phyloP scores from a whole-genome alignment of 1,140 invertebrate genomes.

The Meloidogyne exigua region DNA sequence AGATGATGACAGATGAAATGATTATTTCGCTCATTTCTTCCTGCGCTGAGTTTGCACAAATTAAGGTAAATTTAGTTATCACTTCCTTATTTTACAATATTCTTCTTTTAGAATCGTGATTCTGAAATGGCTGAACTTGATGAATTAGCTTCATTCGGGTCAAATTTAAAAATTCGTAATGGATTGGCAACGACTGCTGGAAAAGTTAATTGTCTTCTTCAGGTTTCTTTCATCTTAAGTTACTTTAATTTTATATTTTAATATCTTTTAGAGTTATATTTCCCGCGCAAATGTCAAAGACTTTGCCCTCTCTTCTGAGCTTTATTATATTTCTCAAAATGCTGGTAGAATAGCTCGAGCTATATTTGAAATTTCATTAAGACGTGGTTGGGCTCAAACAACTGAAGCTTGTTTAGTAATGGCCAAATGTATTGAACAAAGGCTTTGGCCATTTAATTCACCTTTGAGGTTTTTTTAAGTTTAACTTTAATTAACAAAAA shows the following conservation, averaged over 20 bases:
- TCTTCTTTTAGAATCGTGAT: conserved; percentile 75
- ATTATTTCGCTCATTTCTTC: conserved; percentile 83
- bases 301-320: conserved; percentile 56
- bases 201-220: conserved; percentile 95
- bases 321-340: conserved; percentile 71
- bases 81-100: conserved; percentile 20
- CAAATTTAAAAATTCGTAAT: conserved; percentile 75
- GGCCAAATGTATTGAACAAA: conserved; percentile 76
- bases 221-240: conserved; percentile 69
- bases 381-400: conserved; percentile 83
- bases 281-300: conserved; percentile 49
- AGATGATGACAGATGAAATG: conserved; percentile 81
- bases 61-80: conserved; percentile 73
- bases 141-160: conserved; percentile 71
- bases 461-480: conserved; percentile 69
- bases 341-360: conserved; percentile 83
- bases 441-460: conserved; percentile 82
- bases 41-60: conserved; percentile 89
- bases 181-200: conserved; percentile 84
- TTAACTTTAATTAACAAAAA: background rate
- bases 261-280: conserved; percentile 48
- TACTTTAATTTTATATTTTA: background rate
- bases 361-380: conserved; percentile 86
- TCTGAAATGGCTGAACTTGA: conserved; percentile 90
- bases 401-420: conserved; percentile 76